These are phyloP conservation scores for Luffia ferchaultella DNA, from an alignment of 2,888 invertebrate species.

Conservation along the genomic window DNA sequence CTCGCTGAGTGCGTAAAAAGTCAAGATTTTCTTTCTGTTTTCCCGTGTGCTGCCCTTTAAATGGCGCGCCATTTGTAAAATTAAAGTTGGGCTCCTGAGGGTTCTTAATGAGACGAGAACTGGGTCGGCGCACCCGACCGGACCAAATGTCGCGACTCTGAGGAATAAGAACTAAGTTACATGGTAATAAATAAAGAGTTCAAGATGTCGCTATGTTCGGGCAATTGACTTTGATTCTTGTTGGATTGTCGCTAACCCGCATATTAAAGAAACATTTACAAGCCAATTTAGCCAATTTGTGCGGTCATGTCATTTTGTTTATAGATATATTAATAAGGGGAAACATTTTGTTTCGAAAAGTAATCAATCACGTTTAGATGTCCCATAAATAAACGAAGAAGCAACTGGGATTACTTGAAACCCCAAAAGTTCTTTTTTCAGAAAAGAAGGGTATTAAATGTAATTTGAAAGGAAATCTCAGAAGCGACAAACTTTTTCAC, in stretches of 20 bases:
- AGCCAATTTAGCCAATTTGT: background rate
- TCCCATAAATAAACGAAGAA: too few species aligned
- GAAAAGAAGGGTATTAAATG: too few species aligned
- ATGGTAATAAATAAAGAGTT: constrained; percentile 7
- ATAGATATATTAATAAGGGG: too few species aligned
- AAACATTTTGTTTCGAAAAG: too few species aligned
- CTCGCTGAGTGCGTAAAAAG: background rate
- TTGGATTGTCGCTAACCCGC: background rate
- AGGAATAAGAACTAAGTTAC: background rate
- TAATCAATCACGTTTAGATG: too few species aligned
- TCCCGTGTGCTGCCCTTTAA: constrained; percentile 7
- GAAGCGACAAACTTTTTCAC: too few species aligned
- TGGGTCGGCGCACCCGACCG: constrained; percentile 7
- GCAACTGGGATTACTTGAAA: too few species aligned
- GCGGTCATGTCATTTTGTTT: too few species aligned
- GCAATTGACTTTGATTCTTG: background rate
- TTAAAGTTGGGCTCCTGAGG: constrained; percentile 10
- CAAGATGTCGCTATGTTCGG: background rate
- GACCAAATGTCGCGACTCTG: constrained; percentile 1
- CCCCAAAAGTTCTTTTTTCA: too few species aligned
- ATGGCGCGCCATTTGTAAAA: constrained; percentile 12
- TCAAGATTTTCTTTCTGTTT: background rate
- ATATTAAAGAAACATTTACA: background rate
- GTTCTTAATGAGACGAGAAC: constrained; percentile 10
- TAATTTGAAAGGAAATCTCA: too few species aligned